Conservation (phyloP, 2,113 vertebrate genomes). For the Hucho hucho region DNA sequence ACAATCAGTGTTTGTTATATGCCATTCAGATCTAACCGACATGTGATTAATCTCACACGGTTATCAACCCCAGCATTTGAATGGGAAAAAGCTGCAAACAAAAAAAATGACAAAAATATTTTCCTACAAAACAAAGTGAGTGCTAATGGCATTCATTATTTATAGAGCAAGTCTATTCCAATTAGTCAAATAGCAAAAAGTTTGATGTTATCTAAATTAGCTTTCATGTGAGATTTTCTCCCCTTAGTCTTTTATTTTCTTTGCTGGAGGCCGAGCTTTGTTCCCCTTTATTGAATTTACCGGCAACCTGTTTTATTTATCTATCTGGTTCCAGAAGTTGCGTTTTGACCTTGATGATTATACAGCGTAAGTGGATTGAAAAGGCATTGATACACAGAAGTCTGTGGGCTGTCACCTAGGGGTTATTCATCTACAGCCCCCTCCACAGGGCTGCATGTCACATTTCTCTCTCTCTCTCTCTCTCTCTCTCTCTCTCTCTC, state of each 20-base stretch:
- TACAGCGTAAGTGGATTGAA: conserved; percentile 73
- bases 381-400: conserved; percentile 67
- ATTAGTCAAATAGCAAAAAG: conserved; percentile 70
- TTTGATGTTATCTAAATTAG: conserved; percentile 69
- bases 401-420: conserved; percentile 41
- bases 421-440: conserved; percentile 63
- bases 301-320: conserved; percentile 74
- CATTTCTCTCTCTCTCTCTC: conserved; percentile 23
- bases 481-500: no score
- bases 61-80: conserved; percentile 51
- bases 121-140: conserved; percentile 49
- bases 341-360: conserved; percentile 75
- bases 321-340: conserved; percentile 68
- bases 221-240: conserved; percentile 69
- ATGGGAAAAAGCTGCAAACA: conserved; percentile 20
- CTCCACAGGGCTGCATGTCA: conserved; percentile 48
- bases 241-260: conserved; percentile 42
- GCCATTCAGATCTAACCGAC: conserved; percentile 46
- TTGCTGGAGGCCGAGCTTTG: conserved; percentile 68
- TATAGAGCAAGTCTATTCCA: conserved; percentile 66
- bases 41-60: conserved; percentile 49
- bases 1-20: conserved; percentile 28
- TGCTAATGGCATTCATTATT: conserved; percentile 60
- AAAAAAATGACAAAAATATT: conserved; percentile 19
- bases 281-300: conserved; percentile 73